Evolutionary conservation across 2,888 invertebrate genomes (phyloP).

Genomic region (Ommatoiulus sabulosus): DNA sequence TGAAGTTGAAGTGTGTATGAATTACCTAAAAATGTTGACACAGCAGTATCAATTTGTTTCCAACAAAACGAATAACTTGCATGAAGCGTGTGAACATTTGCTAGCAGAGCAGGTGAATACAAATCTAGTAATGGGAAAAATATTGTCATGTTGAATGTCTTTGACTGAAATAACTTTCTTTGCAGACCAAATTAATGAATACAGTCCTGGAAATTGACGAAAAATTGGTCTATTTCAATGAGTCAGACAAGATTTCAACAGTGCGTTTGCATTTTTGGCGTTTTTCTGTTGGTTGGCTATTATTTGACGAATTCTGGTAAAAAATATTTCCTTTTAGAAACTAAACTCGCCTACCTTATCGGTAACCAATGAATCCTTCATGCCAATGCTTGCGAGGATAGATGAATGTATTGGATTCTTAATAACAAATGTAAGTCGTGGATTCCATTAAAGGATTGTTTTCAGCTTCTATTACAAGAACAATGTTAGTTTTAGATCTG

Average conservation of each 20-base stretch:
- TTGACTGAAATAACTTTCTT: constrained; percentile 59
- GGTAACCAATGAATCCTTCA: constrained; percentile 85
- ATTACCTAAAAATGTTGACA: constrained; percentile 78
- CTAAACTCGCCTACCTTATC: constrained; percentile 83
- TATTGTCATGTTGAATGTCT: background rate
- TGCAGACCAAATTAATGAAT: constrained; percentile 80
- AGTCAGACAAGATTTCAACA: constrained; percentile 80
- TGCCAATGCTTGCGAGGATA: constrained; percentile 82
- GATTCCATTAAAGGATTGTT: too few relatives aligned
- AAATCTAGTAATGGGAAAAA: background rate
- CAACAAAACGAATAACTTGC: constrained; percentile 90
- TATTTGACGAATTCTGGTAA: background rate
- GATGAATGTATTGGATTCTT: constrained; percentile 90
- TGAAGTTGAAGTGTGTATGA: constrained; percentile 79
- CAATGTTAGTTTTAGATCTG: too few relatives aligned
- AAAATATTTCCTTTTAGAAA: constrained; percentile 71
- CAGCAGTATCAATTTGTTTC: constrained; percentile 88
- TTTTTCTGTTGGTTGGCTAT: background rate
- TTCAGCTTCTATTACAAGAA: too few relatives aligned
- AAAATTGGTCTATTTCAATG: constrained; percentile 86
- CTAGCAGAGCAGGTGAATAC: constrained; percentile 79
- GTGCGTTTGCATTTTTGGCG: constrained; percentile 63
- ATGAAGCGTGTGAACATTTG: constrained; percentile 91
- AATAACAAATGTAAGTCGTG: constrained; percentile 78
- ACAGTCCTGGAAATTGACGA: constrained; percentile 84